Evolutionary conservation across 2,113 vertebrate genomes (phyloP).

Genomic region (Orycteropus afer): DNA sequence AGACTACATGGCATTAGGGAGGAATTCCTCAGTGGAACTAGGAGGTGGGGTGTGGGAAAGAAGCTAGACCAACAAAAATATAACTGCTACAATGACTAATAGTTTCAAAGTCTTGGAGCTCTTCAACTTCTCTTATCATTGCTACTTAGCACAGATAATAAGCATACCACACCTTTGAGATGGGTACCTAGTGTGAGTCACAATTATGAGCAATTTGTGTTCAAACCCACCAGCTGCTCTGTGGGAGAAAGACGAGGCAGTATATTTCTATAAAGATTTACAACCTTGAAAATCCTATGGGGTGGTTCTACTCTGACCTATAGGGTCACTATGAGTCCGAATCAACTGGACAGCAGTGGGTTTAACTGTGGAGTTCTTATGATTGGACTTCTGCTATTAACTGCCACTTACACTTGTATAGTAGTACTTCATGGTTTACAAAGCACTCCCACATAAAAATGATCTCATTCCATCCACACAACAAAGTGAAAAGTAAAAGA

Average conservation of each 20-base stretch:
- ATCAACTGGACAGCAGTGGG: too few relatives aligned
- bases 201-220: neutral
- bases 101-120: neutral
- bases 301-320: too few relatives aligned
- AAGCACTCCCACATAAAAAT: neutral
- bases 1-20: neutral
- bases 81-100: neutral
- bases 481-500: neutral
- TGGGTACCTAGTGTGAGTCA: neutral
- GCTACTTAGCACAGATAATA: neutral
- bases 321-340: too few relatives aligned
- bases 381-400: neutral
- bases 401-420: neutral
- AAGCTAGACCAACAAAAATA: neutral
- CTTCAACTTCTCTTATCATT: neutral
- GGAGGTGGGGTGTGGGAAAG: neutral
- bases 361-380: neutral
- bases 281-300: too few relatives aligned
- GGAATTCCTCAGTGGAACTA: neutral
- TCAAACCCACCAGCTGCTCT: too few relatives aligned
- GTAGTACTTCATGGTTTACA: neutral
- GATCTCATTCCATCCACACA: neutral
- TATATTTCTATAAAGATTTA: too few relatives aligned
- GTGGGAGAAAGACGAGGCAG: too few relatives aligned
- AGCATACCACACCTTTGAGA: neutral